Evolutionary conservation across 2,113 vertebrate species (phyloP).

Genomic region (Beaufortia kweichowensis): DNA sequence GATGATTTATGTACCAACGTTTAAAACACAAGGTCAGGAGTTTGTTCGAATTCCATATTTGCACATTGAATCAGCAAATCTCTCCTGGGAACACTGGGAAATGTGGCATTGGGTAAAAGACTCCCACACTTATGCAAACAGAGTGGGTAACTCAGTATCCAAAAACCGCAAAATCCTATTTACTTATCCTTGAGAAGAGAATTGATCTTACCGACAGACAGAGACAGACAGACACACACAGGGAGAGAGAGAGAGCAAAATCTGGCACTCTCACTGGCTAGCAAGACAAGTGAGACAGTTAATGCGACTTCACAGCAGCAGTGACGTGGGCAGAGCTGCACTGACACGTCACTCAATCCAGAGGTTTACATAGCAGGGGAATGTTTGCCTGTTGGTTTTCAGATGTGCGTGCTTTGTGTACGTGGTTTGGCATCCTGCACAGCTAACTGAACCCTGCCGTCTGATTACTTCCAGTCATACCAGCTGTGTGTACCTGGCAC

Average conservation of each 20-base stretch:
- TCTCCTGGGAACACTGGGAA: not conserved
- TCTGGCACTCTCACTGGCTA: not conserved
- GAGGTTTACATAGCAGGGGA: conserved; percentile 44
- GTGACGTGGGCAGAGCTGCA: conserved; percentile 44
- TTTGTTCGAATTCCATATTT: too few species aligned
- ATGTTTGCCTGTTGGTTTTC: conserved; percentile 31
- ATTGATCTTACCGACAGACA: not conserved
- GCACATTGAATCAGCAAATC: not conserved
- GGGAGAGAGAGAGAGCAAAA: conserved; percentile 12
- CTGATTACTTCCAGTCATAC: conserved; percentile 14
- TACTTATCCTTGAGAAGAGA: not conserved
- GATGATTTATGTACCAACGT: too few species aligned
- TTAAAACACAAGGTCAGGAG: too few species aligned
- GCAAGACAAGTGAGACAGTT: conserved; percentile 1
- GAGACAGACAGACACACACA: conserved; percentile 1
- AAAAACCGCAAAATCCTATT: not conserved
- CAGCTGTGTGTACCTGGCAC: conserved; percentile 37
- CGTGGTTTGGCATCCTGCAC: conserved; percentile 9
- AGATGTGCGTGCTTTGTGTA: conserved; percentile 13
- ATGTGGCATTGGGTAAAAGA: not conserved
- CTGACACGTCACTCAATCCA: conserved; percentile 39
- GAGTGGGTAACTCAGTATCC: not conserved
- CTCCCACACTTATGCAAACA: not conserved
- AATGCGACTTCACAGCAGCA: conserved; percentile 26
- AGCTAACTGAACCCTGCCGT: conserved; percentile 26